Base-by-base conservation (phyloP, 2,797 vertebrate genomes). In the Phalloptychus januarius region DNA sequence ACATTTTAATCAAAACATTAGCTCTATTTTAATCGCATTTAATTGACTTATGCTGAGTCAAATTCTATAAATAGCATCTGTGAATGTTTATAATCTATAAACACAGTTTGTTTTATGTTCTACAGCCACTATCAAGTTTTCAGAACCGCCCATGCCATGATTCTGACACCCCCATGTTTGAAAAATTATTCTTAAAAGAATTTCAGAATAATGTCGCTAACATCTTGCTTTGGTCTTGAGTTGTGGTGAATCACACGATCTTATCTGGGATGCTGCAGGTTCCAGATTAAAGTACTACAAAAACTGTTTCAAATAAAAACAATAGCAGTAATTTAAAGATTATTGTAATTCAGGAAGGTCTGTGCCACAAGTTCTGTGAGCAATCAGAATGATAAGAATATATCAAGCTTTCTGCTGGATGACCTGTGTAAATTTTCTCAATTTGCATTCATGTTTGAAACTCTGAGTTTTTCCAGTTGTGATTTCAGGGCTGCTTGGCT, bases 401-500 rank as follows among this genome's bases (percentile, higher is more conserved):
- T 38, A 20, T 5, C 2, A 25, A 23, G 74, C 28, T 13, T 18
- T 44, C 56, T 80, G 38, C 56, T 23, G 72, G 31, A 16, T 61
- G 56, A 81, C 80, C 44, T 33, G 50, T 15, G 72, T 6, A 45
- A 10, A 40, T 72, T 18, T 46, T 85, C 65, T 79, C 2, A 71
- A 76, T 77, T 81, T 48, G 5, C 70, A n/a, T 72, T 44, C 16
- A 46, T 76, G 5, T 5, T 7, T 52, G 45, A 72, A 67, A 11
- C n/a, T 71, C 46, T n/a, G 77, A 28, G 58, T 72, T 65, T 77
- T 81, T n/a, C 75, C 83, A 82, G 82, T 52, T 72, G 86, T 75
- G 85, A 80, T 83, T 83, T 85, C 69, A 52, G 0, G 10, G 46
- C 81, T 71, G 78, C 38, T 86, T 89, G 86, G 85, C 88, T 88